Evolutionary conservation across 2,888 invertebrate genomes (phyloP).

Genomic region (Tachina fera): DNA sequence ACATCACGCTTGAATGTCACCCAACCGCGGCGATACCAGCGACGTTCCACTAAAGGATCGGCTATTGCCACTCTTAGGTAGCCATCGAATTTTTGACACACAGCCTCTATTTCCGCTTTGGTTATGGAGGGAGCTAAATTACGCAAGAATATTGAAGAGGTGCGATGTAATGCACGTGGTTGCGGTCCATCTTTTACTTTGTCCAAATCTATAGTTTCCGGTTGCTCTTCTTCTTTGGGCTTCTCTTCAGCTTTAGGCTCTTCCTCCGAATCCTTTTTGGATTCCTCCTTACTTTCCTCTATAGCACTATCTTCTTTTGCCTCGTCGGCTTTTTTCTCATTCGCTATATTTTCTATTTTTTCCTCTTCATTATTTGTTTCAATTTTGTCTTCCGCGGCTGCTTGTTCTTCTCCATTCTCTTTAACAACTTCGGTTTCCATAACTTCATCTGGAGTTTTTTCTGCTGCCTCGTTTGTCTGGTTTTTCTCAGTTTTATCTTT

Average conservation of each 20-base stretch:
- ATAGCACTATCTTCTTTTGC: slow-evolving; percentile 78
- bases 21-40: slow-evolving; percentile 99
- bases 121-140: slow-evolving; percentile 98
- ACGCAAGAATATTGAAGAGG: slow-evolving; percentile 97
- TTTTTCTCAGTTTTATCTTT: slow-evolving; percentile 79
- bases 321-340: slow-evolving; percentile 73
- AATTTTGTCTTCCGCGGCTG: slow-evolving; percentile 1
- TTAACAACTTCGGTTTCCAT: slow-evolving; percentile 43
- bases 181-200: slow-evolving; percentile 83
- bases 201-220: slow-evolving; percentile 83
- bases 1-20: slow-evolving; percentile 98
- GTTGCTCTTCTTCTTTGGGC: slow-evolving; percentile 56
- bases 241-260: slow-evolving; percentile 57
- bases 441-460: slow-evolving; percentile 48
- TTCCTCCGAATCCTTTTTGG: slow-evolving; percentile 75
- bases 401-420: slow-evolving; percentile 51
- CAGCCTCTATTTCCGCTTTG: slow-evolving; percentile 97
- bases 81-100: slow-evolving; percentile 96
- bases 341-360: slow-evolving; percentile 18
- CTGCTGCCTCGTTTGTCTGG: slow-evolving; percentile 28
- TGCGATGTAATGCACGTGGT: slow-evolving; percentile 93
- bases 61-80: slow-evolving; percentile 97
- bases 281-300: slow-evolving; percentile 78
- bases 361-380: slow-evolving; percentile 30
- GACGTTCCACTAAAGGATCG: slow-evolving; percentile 97